Conservation (phyloP, 2,797 vertebrate species). For the Aphelocoma californica region DNA sequence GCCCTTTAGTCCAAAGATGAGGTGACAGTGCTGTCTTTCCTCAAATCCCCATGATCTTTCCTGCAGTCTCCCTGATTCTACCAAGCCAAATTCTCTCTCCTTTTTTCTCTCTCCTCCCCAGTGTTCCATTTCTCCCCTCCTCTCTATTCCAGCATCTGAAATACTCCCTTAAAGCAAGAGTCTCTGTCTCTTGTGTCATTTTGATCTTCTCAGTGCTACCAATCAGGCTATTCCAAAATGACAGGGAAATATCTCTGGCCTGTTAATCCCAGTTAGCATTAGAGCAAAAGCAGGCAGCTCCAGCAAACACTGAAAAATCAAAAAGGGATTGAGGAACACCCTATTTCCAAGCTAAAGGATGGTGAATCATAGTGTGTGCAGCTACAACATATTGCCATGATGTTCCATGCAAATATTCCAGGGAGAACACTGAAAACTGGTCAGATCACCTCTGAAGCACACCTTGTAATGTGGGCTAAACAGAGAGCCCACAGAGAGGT, state of each 20-base stretch:
- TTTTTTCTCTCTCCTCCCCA: conserved; percentile 7
- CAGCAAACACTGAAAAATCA: not conserved
- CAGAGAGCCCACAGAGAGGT: not conserved
- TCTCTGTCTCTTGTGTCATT: conserved; percentile 33
- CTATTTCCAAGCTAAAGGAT: not conserved
- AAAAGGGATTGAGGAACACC: not conserved
- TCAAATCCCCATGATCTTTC: not conserved
- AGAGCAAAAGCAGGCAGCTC: not conserved
- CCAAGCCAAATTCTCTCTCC: not conserved
- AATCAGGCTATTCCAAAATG: conserved; percentile 29
- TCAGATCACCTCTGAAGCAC: not conserved
- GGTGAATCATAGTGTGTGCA: not conserved
- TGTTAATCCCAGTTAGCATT: not conserved
- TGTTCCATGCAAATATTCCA: not conserved
- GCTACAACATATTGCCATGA: not conserved
- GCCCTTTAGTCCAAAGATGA: not conserved
- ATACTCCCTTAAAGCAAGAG: conserved; percentile 30
- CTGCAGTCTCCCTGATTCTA: not conserved
- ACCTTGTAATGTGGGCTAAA: not conserved
- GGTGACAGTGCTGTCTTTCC: not conserved
- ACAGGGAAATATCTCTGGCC: conserved; percentile 40
- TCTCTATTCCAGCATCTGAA: not conserved
- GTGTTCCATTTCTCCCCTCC: not conserved
- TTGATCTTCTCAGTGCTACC: conserved; percentile 34
- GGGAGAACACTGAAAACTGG: not conserved